Base-by-base conservation (phyloP, 2,113 vertebrate species). In the Ptilonorhynchus violaceus region DNA sequence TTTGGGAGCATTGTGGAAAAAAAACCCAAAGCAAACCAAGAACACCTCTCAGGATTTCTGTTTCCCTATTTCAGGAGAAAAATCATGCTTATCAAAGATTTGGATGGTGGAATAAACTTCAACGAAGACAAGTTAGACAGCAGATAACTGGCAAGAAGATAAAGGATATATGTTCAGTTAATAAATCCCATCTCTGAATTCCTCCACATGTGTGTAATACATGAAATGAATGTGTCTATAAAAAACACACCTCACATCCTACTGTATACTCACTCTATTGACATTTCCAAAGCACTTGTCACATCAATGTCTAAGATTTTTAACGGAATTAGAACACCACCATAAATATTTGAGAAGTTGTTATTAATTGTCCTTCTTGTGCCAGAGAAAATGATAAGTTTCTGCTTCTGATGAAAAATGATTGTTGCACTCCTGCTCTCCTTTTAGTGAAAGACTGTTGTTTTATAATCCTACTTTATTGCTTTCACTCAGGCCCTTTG, bases 1-100 rank as follows among this genome's bases (percentile, higher is more conserved):
- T 16, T 3, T 25, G 8, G 1, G 2, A 50, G 1, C 4, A 27
- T 17, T 18, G 8, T 30, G 4, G 11, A 24, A 37, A 70, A 64
- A 49, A 39, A 4, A 4, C 2, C 22, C 3, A 46, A 60, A 69
- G 24, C 6, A 53, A 70, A 53, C 3, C 1, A 59, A 35, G 12
- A 66, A 22, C 10, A 20, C 6, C 2, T 72, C 7, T 7, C 23
- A 60, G n/a, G 33, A 37, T 60, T 56, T 44, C 18, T 30, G 9
- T 42, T 78, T 73, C 23, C 1, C 5, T 46, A 12, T 55, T 92
- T 52, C 33, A 42, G 20, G 1, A 73, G 4, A 44, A 55, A 86
- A 89, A 55, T 35, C 0, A n/a, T 58, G 4, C 13, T 60, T 77
- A 37, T n/a, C 1, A 66, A 37, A 79, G 35, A 52, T 73, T 42